phyloP scores from a whole-genome alignment of 2,113 vertebrate genomes.

The Channa maculata region DNA sequence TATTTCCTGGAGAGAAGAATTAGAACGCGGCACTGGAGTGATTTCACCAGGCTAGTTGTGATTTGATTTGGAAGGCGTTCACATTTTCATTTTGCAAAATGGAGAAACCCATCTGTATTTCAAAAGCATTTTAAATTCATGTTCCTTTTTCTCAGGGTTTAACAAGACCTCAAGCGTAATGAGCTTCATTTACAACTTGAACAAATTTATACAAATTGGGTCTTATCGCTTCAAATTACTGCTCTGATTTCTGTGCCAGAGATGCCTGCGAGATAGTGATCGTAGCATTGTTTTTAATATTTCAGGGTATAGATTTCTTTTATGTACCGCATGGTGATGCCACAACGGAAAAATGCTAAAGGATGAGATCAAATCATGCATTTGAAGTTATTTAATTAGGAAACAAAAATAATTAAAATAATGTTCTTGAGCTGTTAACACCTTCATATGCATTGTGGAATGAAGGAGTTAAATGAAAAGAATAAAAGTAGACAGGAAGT shows the following conservation, averaged over 20 bases:
- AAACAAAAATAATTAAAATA: too few relatives aligned
- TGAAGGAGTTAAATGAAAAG: too few relatives aligned
- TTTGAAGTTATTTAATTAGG: background rate
- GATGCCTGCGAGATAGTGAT: constrained; percentile 48
- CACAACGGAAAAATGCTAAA: background rate
- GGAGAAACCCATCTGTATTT: constrained; percentile 45
- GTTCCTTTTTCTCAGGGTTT: constrained; percentile 47
- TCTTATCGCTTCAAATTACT: constrained; percentile 64
- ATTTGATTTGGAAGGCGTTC: constrained; percentile 61
- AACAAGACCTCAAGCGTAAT: constrained; percentile 63
- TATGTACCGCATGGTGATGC: background rate
- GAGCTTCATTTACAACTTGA: constrained; percentile 64
- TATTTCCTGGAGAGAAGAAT: constrained; percentile 43
- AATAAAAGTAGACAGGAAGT: too few relatives aligned
- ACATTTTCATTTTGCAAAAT: constrained; percentile 55
- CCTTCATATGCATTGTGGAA: too few relatives aligned
- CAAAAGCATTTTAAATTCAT: constrained; percentile 55
- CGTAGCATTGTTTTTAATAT: constrained; percentile 36
- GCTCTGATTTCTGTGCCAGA: constrained; percentile 41
- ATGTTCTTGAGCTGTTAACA: too few relatives aligned
- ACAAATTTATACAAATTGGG: constrained; percentile 71
- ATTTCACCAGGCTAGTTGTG: constrained; percentile 28
- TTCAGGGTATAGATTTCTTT: background rate
- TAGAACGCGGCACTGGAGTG: background rate
- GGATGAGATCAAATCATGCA: background rate